phyloP scores from a whole-genome alignment of 2,888 invertebrate genomes.

The Drosophila planitibia region DNA sequence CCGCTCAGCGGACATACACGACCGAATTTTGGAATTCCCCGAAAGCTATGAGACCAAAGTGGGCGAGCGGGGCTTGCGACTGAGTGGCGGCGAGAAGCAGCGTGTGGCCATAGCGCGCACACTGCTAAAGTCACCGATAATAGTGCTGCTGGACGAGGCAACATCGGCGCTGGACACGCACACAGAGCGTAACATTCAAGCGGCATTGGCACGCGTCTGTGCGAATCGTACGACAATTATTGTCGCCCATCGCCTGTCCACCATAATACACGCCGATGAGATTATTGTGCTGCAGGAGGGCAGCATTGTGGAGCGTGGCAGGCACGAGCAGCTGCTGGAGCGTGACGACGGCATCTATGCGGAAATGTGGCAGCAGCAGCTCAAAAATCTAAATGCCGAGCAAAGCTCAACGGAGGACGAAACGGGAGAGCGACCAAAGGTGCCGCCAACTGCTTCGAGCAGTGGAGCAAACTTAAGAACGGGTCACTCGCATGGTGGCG shows the following conservation, averaged over 20 bases:
- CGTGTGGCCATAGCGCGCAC: slow-evolving; percentile 98
- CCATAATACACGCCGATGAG: slow-evolving; percentile 97
- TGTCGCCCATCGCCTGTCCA: slow-evolving; percentile 97
- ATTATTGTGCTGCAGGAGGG: slow-evolving; percentile 97
- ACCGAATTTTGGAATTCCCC: slow-evolving; percentile 95
- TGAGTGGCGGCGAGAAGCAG: slow-evolving; percentile 99
- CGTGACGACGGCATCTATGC: slow-evolving; percentile 91
- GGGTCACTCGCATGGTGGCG: slow-evolving; percentile 73
- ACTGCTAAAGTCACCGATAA: slow-evolving; percentile 94
- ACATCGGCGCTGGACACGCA: slow-evolving; percentile 98
- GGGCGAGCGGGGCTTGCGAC: slow-evolving; percentile 96
- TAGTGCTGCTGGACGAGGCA: slow-evolving; percentile 97
- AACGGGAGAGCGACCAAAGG: background rate
- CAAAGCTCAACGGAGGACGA: slow-evolving; percentile 40
- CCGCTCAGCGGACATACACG: slow-evolving; percentile 96
- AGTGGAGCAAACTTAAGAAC: slow-evolving; percentile 53
- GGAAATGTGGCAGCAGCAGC: slow-evolving; percentile 97
- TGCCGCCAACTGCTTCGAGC: slow-evolving; percentile 3
- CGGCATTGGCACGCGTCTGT: slow-evolving; percentile 94
- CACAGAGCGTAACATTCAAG: slow-evolving; percentile 97
- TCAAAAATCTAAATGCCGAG: slow-evolving; percentile 85
- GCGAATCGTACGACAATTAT: slow-evolving; percentile 96
- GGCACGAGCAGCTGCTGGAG: slow-evolving; percentile 89
- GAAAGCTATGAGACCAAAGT: slow-evolving; percentile 95
- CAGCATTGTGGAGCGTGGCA: slow-evolving; percentile 95